These are phyloP conservation scores for Eristalis pertinax DNA, from an alignment of 2,888 invertebrate genomes.

Conservation along the genomic window DNA sequence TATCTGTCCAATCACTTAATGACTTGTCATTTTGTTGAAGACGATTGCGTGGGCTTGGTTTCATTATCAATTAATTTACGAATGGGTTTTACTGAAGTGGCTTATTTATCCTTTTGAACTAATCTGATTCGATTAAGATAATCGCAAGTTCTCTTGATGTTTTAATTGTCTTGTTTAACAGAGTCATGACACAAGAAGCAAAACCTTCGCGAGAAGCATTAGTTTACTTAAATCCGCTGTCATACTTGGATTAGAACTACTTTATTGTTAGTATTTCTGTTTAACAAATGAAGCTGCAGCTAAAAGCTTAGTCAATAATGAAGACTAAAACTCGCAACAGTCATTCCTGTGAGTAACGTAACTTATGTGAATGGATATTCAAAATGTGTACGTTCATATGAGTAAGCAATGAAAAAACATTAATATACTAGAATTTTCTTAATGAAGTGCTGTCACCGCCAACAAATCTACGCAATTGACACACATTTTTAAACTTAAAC, in stretches of 20 bases:
- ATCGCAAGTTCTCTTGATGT: too few species aligned
- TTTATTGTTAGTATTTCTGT: not conserved
- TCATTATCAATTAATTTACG: too few species aligned
- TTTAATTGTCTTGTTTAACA: too few species aligned
- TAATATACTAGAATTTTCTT: not conserved
- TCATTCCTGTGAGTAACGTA: not conserved
- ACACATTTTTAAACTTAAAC: not conserved
- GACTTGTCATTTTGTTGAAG: too few species aligned
- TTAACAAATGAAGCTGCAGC: not conserved
- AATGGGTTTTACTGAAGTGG: too few species aligned
- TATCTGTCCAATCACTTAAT: too few species aligned
- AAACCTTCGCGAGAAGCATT: too few species aligned
- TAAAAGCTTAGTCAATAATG: not conserved
- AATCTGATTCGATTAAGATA: too few species aligned
- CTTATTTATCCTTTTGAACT: too few species aligned
- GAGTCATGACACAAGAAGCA: too few species aligned
- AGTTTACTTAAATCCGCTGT: too few species aligned
- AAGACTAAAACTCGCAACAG: not conserved
- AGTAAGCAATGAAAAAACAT: not conserved
- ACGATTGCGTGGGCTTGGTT: too few species aligned
- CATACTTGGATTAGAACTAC: not conserved
- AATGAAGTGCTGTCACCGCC: not conserved
- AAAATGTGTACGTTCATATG: not conserved
- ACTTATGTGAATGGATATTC: not conserved
- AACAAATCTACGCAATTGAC: not conserved